phyloP scores from a whole-genome alignment of 2,113 vertebrate genomes.

The Prinia subflava region DNA sequence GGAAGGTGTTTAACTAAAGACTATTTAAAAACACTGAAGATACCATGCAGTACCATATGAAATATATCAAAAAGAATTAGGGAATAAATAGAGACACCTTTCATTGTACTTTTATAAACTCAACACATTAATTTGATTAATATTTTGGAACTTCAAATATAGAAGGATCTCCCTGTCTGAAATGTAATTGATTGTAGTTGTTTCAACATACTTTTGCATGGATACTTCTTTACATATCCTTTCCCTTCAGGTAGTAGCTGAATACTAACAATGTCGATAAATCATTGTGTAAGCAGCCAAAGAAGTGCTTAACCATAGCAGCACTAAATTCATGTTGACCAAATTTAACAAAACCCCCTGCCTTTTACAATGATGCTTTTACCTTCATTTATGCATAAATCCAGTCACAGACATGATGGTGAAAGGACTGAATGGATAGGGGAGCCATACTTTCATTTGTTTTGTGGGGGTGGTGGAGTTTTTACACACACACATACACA shows the following conservation, averaged over 20 bases:
- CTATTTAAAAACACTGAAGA: background rate
- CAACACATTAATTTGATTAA: background rate
- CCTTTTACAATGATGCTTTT: fast-evolving
- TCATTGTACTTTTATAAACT: background rate
- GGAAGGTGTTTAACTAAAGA: background rate
- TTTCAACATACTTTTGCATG: background rate
- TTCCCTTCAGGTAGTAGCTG: background rate
- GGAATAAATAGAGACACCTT: background rate
- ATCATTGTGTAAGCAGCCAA: background rate
- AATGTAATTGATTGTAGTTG: background rate
- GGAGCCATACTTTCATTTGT: background rate
- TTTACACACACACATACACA: background rate
- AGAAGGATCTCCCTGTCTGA: background rate
- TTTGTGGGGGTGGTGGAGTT: background rate
- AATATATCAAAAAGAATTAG: background rate
- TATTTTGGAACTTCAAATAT: background rate
- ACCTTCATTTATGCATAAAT: background rate
- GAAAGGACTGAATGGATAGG: background rate
- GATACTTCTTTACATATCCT: background rate
- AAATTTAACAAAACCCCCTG: background rate
- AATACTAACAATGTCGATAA: background rate
- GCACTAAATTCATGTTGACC: background rate
- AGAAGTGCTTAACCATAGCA: background rate
- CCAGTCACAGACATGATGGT: background rate
- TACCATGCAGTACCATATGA: background rate